Percentiles rank a stretch among this genome's conserved stretches.
These are phyloP conservation scores for Euglossa dilemma DNA, from an alignment of 1,140 invertebrate species.

Conservation along the genomic window DNA sequence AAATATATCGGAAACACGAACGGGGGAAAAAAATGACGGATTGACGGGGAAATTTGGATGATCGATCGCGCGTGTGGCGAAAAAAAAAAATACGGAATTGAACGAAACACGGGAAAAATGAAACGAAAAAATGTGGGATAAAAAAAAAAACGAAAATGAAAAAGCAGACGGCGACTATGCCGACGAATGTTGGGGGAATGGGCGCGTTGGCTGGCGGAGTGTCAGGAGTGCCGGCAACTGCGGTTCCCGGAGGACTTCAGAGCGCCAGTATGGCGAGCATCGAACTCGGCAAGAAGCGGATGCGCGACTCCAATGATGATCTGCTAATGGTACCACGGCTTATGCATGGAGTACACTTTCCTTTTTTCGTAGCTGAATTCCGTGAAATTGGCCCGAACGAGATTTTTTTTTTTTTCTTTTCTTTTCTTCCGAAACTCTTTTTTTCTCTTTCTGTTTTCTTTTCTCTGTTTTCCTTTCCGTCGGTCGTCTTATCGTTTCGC, in stretches of 20 bases:
- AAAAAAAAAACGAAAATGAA: slow-evolving; percentile 31
- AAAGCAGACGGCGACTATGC: slow-evolving; percentile 79
- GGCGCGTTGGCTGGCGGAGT: slow-evolving; percentile 79
- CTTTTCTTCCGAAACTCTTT: not conserved
- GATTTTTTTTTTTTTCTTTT: not conserved
- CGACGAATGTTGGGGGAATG: slow-evolving; percentile 78
- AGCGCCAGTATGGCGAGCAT: slow-evolving; percentile 84
- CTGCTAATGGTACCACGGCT: slow-evolving; percentile 94
- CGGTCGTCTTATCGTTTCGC: not conserved
- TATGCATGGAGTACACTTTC: slow-evolving; percentile 84
- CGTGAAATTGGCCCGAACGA: slow-evolving; percentile 56
- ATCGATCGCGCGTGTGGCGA: slow-evolving; percentile 16
- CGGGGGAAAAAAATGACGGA: slow-evolving; percentile 49
- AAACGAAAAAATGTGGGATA: not conserved
- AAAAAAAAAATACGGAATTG: slow-evolving; percentile 19
- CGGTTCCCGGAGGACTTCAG: slow-evolving; percentile 83
- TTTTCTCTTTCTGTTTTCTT: too few species aligned
- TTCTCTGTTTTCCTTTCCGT: not conserved
- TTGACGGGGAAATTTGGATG: slow-evolving; percentile 49
- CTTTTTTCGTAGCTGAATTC: slow-evolving; percentile 69
- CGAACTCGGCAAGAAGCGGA: slow-evolving; percentile 93
- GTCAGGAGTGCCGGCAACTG: slow-evolving; percentile 77
- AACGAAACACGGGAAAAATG: slow-evolving; percentile 3
- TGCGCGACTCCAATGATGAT: slow-evolving; percentile 92
- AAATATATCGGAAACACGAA: slow-evolving; percentile 38